A percentile compares a stretch with the other conserved stretches of the same genome.
phyloP scores from a whole-genome alignment of 2,888 invertebrate species.

The Neria commutata region DNA sequence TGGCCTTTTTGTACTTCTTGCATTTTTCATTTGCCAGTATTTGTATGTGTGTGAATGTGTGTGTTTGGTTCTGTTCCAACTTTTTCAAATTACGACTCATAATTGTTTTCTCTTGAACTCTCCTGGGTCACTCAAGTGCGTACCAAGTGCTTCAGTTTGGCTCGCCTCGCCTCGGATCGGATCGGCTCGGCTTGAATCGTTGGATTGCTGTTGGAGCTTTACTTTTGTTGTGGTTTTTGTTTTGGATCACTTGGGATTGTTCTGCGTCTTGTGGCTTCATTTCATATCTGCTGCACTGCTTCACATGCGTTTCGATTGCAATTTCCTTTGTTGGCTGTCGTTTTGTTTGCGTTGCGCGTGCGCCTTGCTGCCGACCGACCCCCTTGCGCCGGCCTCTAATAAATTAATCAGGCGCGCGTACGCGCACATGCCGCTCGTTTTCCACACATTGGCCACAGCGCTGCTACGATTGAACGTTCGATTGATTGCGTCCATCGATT shows the following conservation, averaged over 20 bases:
- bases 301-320: no score
- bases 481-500: not conserved
- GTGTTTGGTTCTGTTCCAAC: slow-evolving; percentile 6
- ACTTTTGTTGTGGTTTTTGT: slow-evolving; percentile 3
- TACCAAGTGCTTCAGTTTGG: not conserved
- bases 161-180: not conserved
- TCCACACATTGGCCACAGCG: no score
- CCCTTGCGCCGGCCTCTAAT: not conserved
- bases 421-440: no score
- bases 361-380: not conserved
- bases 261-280: not conserved
- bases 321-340: not conserved
- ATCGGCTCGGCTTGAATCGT: not conserved
- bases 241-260: not conserved
- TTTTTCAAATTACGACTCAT: slow-evolving; percentile 31
- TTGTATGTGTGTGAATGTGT: slow-evolving; percentile 5
- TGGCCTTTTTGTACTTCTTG: slow-evolving; percentile 3
- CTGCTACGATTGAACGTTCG: not conserved
- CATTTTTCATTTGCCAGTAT: not conserved
- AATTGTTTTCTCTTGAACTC: slow-evolving; percentile 31
- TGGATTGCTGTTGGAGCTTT: slow-evolving; percentile 1
- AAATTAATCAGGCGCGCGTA: no score
- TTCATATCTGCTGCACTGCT: no score
- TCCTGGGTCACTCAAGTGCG: slow-evolving; percentile 11
- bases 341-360: not conserved